Evolutionary conservation across 2,888 invertebrate species (phyloP).

Genomic region (Catocala fraxini): DNA sequence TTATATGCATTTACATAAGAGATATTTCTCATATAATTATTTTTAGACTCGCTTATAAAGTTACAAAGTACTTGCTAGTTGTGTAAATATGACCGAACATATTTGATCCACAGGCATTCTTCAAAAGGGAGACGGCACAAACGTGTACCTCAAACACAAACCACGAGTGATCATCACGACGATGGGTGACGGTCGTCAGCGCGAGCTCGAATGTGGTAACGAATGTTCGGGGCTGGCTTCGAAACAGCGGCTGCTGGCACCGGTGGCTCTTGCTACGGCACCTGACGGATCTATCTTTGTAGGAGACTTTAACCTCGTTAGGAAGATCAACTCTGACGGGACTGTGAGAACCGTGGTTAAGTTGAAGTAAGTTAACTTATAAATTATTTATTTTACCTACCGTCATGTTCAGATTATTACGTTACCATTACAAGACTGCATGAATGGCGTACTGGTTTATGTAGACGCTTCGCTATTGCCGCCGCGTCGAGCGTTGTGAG

Average conservation of each 20-base stretch:
- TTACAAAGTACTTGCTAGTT: too few relatives aligned
- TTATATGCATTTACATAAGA: too few relatives aligned
- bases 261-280: slow-evolving; percentile 96
- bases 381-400: not conserved
- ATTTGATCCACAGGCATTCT: slow-evolving; percentile 91
- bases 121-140: slow-evolving; percentile 99
- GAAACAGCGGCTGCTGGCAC: slow-evolving; percentile 94
- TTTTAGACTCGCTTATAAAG: too few relatives aligned
- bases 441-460: not conserved
- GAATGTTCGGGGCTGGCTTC: slow-evolving; percentile 91
- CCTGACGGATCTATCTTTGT: slow-evolving; percentile 98
- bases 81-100: too few relatives aligned
- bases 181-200: slow-evolving; percentile 96
- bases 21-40: too few relatives aligned
- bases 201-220: slow-evolving; percentile 93
- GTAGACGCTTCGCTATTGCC: too few relatives aligned
- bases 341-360: slow-evolving; percentile 93
- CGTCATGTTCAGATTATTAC: not conserved
- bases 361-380: slow-evolving; percentile 90
- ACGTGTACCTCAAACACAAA: slow-evolving; percentile 97
- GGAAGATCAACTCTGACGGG: slow-evolving; percentile 95
- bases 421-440: too few relatives aligned
- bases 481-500: too few relatives aligned
- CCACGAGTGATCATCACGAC: slow-evolving; percentile 96
- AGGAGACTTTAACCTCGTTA: slow-evolving; percentile 97